These are phyloP conservation scores for Aphelocoma coerulescens DNA, from an alignment of 2,113 vertebrate genomes.

Conservation along the genomic window DNA sequence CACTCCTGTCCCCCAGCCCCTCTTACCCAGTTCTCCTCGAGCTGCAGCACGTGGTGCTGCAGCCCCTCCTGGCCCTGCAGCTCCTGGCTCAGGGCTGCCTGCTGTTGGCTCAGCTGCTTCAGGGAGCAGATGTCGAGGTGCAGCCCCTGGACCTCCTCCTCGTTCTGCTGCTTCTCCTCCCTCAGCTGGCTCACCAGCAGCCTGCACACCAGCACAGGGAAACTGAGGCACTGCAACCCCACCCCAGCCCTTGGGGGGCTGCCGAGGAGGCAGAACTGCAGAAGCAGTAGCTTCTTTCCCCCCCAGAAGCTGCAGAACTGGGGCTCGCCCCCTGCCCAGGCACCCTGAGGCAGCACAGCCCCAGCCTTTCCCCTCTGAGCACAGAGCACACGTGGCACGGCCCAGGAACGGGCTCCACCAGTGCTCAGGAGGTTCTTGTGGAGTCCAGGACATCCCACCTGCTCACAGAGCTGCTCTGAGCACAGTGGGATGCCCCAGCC, in stretches of 20 bases:
- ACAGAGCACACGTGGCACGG: fast-evolving
- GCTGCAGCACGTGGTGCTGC: neutral
- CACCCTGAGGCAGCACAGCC: neutral
- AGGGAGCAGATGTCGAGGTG: neutral
- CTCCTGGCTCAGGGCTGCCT: neutral
- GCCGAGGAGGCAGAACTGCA: too few relatives aligned
- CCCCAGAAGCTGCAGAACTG: neutral
- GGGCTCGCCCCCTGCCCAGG: neutral
- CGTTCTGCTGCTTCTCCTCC: conserved; percentile 61
- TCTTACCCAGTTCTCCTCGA: conserved; percentile 54
- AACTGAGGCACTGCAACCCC: neutral
- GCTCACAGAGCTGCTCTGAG: neutral
- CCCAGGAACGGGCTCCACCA: neutral
- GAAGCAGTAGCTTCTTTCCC: neutral
- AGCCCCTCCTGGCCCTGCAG: neutral
- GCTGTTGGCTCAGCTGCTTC: neutral
- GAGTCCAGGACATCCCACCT: neutral
- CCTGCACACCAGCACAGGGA: conserved; percentile 28
- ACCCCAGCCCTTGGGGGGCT: neutral
- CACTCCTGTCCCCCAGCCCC: fast-evolving
- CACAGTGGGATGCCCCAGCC: neutral
- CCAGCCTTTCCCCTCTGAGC: neutral
- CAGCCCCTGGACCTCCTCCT: conserved; percentile 54
- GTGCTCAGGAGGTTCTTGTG: neutral
- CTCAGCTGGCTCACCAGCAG: conserved; percentile 73